Base-by-base conservation (phyloP, 2,797 vertebrate species). In the Distichodus sexfasciatus region DNA sequence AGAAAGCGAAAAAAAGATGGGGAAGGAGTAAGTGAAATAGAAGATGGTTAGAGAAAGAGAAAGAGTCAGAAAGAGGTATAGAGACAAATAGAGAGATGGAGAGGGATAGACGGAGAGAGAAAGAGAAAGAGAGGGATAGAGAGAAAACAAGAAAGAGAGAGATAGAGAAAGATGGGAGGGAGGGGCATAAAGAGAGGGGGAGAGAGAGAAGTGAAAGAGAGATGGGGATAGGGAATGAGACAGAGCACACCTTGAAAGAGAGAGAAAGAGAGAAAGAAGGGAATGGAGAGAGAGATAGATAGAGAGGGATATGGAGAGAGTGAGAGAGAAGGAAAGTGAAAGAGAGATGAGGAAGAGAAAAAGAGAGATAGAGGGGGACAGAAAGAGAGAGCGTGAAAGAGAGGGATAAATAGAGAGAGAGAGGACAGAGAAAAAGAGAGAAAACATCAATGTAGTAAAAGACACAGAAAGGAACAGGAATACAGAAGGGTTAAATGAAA, bases 11-110 rank as follows among this genome's bases (percentile, higher is more conserved):
- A n/a, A n/a, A n/a, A n/a, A n/a, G n/a, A n/a, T n/a, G n/a, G n/a
- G 58, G 26, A 63, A 38, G 28, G 35, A 65, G 46, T 26, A 43
- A 36, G 14, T 63, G 31, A 58, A 3, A 14, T 58, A 58, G 58
- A 28, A 58, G 40, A 3, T 19, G n/a, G 29, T 51, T 24, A 28
- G 23, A 24, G 58, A 60, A 21, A 10, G 44, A 23, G 44, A 21
- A 2, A 21, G 43, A 46, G 9, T 9, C 4, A 9, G 28, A 43
- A 36, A 9, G 66, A 35, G 61, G 3, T 28, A 47, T 47, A 67
- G 38, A 58, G 40, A 3, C 28, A 17, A 26, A 55, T 24, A 28
- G 23, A 24, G 58, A 60, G 44, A 10, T 17, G 11, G 44, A 21
- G 1, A 21, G 43, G 58, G 26, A 63, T 48, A 24, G 35, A 65